Evolutionary conservation across 2,888 invertebrate species (phyloP).

Genomic region (Fissipunctia ypsillon): DNA sequence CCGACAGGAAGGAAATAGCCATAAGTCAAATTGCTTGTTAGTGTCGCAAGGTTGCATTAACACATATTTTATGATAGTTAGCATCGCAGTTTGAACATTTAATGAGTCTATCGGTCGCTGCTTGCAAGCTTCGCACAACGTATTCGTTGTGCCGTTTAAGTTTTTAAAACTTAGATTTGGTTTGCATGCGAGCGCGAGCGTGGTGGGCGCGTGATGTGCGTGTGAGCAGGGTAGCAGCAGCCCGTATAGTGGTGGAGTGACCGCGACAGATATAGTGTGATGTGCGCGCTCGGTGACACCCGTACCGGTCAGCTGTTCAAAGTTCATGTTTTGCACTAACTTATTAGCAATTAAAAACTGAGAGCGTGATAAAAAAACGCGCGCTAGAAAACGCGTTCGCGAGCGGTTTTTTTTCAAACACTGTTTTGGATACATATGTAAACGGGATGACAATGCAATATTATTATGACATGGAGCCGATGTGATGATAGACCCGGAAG

Average conservation of each 20-base stretch:
- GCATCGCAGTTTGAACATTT: background rate
- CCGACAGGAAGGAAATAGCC: background rate
- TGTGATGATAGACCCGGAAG: too few species aligned
- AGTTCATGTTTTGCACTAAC: background rate
- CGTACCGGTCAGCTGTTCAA: slow-evolving; percentile 3
- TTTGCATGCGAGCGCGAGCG: background rate
- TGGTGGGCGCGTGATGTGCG: background rate
- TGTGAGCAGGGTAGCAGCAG: background rate
- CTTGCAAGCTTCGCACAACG: background rate
- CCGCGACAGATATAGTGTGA: background rate
- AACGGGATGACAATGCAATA: too few species aligned
- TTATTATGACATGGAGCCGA: too few species aligned
- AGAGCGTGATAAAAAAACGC: too few species aligned
- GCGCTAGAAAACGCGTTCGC: too few species aligned
- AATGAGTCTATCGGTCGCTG: background rate
- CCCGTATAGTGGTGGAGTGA: background rate
- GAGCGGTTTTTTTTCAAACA: too few species aligned
- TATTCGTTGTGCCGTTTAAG: background rate
- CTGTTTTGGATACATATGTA: too few species aligned
- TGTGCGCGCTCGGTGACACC: background rate
- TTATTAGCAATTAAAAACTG: too few species aligned
- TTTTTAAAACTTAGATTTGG: background rate
- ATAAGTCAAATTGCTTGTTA: background rate
- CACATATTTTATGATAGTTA: background rate
- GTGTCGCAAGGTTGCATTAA: background rate